Conservation (phyloP, 2,888 invertebrate species). For the Kryphioiulus occultus region DNA sequence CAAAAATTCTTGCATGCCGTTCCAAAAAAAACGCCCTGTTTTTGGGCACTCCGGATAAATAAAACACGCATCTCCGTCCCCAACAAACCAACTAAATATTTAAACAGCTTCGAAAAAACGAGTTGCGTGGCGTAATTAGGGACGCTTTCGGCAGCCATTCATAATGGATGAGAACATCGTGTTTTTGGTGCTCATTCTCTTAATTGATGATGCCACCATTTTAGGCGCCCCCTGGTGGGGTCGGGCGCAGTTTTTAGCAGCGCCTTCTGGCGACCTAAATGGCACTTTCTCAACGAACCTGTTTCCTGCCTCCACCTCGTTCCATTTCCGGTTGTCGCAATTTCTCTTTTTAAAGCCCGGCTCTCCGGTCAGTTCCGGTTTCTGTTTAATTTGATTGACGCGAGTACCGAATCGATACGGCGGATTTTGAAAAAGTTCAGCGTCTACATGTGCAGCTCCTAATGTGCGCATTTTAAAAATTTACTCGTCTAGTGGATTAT, state of each 20-base stretch:
- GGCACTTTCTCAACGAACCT: not conserved
- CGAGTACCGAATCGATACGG: not conserved
- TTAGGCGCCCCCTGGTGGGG: not conserved
- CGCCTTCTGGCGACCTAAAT: too few relatives aligned
- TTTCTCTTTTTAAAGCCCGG: not conserved
- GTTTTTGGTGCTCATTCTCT: not conserved
- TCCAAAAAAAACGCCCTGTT: not conserved
- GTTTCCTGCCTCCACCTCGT: not conserved
- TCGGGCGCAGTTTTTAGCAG: not conserved
- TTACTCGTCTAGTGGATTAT: too few relatives aligned
- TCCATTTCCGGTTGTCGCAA: slow-evolving; percentile 31
- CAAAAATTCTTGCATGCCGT: not conserved
- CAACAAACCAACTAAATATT: not conserved
- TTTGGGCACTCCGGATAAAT: not conserved
- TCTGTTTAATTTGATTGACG: slow-evolving; percentile 3
- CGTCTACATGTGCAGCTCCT: too few relatives aligned
- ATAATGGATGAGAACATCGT: slow-evolving; percentile 11
- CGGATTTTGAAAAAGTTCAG: not conserved
- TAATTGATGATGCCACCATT: not conserved
- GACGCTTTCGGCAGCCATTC: not conserved
- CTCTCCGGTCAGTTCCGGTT: not conserved
- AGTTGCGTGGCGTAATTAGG: slow-evolving; percentile 21
- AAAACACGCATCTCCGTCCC: not conserved
- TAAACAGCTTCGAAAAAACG: not conserved
- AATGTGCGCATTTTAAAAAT: too few relatives aligned